Evolutionary conservation across 2,888 invertebrate genomes (phyloP).

Genomic region (Gymnocheta viridis): DNA sequence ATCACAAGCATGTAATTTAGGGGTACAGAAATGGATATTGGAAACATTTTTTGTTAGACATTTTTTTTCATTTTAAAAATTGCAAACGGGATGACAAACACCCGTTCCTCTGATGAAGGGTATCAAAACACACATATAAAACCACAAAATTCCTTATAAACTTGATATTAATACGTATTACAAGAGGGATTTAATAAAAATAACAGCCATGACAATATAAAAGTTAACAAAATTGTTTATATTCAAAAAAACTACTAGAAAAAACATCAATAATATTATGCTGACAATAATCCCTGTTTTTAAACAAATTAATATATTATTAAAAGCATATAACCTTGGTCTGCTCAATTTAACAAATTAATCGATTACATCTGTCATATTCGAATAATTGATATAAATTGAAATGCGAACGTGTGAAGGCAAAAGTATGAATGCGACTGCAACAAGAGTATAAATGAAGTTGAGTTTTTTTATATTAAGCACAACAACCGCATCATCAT

Average conservation of each 20-base stretch:
- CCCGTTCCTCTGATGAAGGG: no score
- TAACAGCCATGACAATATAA: not conserved
- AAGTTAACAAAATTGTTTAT: not conserved
- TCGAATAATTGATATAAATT: constrained; percentile 33
- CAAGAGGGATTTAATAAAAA: no score
- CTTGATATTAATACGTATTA: no score
- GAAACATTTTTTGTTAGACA: no score
- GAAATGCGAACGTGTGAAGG: constrained; percentile 15
- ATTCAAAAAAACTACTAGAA: not conserved
- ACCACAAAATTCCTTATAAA: no score
- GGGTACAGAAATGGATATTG: no score
- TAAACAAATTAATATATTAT: constrained; percentile 13
- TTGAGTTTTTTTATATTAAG: not conserved
- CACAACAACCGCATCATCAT: constrained; percentile 33
- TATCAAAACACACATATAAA: no score
- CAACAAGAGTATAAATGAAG: constrained; percentile 1
- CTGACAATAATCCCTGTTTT: constrained; percentile 47
- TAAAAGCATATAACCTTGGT: constrained; percentile 34
- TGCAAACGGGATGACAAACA: no score
- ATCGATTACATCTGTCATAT: constrained; percentile 52
- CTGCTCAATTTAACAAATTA: constrained; percentile 20
- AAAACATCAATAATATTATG: constrained; percentile 6
- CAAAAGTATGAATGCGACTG: not conserved
- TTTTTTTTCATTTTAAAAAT: no score
- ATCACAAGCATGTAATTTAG: no score